Conservation (phyloP, 2,888 invertebrate species). For the Epirrita christyi region DNA sequence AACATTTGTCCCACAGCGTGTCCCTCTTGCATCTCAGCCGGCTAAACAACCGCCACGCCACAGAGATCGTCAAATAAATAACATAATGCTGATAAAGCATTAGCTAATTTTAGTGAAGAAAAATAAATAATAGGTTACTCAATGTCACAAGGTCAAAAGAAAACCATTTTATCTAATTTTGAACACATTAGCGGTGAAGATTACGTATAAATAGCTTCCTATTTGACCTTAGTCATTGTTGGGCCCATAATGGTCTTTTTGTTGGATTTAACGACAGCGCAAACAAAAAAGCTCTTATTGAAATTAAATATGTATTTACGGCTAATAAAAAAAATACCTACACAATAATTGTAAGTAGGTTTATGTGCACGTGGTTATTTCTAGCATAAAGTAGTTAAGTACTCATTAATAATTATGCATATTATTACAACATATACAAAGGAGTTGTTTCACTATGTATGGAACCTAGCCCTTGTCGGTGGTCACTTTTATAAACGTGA, state of each 20-base stretch:
- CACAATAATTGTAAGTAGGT: too few species aligned
- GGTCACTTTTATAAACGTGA: too few species aligned
- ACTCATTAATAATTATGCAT: too few species aligned
- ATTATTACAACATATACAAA: too few species aligned
- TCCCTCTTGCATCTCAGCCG: too few species aligned
- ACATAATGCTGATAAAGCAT: neutral
- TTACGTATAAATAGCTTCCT: constrained; percentile 21
- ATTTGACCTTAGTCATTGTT: constrained; percentile 26
- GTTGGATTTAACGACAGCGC: constrained; percentile 5
- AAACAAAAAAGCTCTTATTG: constrained; percentile 2
- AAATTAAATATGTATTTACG: neutral
- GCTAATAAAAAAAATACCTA: neutral
- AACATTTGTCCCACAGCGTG: too few species aligned
- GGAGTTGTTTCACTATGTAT: too few species aligned
- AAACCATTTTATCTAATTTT: constrained; percentile 23
- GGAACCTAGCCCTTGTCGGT: too few species aligned
- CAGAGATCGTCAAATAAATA: too few species aligned
- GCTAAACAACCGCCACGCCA: too few species aligned
- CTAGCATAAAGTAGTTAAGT: too few species aligned
- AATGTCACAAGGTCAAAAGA: constrained; percentile 12
- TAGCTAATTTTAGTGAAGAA: neutral
- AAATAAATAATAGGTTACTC: constrained; percentile 4
- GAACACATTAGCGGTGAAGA: constrained; percentile 25
- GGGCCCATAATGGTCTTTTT: constrained; percentile 22
- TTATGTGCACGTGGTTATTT: too few species aligned